Conservation (phyloP, 2,888 invertebrate genomes). For the Amphipoea lucens region DNA sequence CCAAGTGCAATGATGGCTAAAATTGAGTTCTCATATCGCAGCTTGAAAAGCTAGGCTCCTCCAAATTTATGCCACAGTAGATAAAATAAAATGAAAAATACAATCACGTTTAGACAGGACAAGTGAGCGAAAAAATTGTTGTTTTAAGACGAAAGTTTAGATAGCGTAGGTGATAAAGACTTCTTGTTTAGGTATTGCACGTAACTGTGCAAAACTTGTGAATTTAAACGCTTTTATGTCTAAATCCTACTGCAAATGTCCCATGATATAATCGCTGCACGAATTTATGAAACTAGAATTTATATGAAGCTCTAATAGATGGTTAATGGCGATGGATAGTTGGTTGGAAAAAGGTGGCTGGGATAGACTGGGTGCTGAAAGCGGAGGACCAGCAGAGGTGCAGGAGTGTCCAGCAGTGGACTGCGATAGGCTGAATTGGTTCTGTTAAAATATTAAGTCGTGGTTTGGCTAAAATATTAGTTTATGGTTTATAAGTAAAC, state of each 20-base stretch:
- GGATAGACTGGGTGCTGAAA: too few species aligned
- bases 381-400: too few species aligned
- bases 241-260: slow-evolving; percentile 46
- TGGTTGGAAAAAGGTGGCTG: not conserved
- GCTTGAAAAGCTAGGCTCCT: not conserved
- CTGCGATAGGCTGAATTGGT: too few species aligned
- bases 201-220: slow-evolving; percentile 62
- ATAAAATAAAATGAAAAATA: slow-evolving; percentile 68
- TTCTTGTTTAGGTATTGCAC: slow-evolving; percentile 64
- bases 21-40: not conserved
- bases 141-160: slow-evolving; percentile 72
- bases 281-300: slow-evolving; percentile 33
- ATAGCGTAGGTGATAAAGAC: slow-evolving; percentile 60
- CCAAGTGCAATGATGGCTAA: not conserved
- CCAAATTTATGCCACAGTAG: slow-evolving; percentile 34
- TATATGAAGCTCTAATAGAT: slow-evolving; percentile 3
- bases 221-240: slow-evolving; percentile 53
- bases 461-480: not conserved
- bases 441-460: slow-evolving; percentile 1
- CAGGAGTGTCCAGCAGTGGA: too few species aligned
- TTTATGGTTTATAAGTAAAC: not conserved
- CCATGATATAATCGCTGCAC: slow-evolving; percentile 42
- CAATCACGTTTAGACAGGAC: slow-evolving; percentile 67
- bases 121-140: slow-evolving; percentile 68
- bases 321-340: not conserved